Conservation (phyloP, 2,113 vertebrate genomes). For the Gadus chalcogrammus region DNA sequence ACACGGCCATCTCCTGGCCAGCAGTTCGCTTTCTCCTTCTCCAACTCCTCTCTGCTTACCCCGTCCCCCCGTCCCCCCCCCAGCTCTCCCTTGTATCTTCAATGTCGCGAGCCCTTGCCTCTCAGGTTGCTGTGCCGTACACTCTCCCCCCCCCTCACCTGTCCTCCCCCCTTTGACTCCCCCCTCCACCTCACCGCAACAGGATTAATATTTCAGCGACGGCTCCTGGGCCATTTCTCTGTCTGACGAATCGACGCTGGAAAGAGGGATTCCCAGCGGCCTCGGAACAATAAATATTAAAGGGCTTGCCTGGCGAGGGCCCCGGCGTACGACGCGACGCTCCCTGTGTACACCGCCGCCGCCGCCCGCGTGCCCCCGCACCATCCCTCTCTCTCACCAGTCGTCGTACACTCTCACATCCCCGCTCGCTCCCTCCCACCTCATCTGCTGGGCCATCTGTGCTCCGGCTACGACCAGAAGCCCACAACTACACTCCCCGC, state of each 20-base stretch:
- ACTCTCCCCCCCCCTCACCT: constrained; percentile 10
- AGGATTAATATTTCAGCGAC: constrained; percentile 60
- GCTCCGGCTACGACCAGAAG: constrained; percentile 54
- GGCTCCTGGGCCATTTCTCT: constrained; percentile 41
- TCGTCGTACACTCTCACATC: constrained; percentile 23
- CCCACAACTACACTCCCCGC: constrained; percentile 7
- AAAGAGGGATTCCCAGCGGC: constrained; percentile 46
- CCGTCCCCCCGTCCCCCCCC: background rate
- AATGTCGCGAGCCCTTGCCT: no score
- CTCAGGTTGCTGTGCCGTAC: constrained; percentile 24
- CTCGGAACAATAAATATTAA: constrained; percentile 61
- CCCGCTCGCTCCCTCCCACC: constrained; percentile 28
- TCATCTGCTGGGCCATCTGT: constrained; percentile 64
- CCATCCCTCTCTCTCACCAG: constrained; percentile 26
- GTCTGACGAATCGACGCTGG: constrained; percentile 42
- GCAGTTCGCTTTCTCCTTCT: no score
- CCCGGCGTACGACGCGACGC: constrained; percentile 27
- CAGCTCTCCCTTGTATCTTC: constrained; percentile 13
- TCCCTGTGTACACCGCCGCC: constrained; percentile 59
- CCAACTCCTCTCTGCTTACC: background rate
- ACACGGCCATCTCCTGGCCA: no score
- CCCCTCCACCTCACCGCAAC: constrained; percentile 7
- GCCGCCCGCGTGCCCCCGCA: constrained; percentile 32
- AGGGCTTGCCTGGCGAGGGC: constrained; percentile 48
- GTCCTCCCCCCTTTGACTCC: constrained; percentile 14